Percentiles rank a stretch among this genome's conserved stretches.
Conservation (phyloP, 2,888 invertebrate genomes). For the Sinodicranocentrus sp. region DNA sequence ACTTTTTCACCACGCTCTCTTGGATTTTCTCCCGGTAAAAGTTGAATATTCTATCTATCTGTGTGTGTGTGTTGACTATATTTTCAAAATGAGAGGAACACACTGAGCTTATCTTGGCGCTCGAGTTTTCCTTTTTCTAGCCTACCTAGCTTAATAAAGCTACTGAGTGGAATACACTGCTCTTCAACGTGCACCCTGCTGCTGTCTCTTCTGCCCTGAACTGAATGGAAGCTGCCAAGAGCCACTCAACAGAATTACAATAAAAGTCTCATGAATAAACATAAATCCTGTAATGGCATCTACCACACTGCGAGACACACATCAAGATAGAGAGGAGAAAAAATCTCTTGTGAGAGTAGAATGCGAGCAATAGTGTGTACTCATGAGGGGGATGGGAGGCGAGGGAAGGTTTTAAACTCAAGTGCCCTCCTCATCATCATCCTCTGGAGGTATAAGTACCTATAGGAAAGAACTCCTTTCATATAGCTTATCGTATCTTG, state of each 20-base stretch:
- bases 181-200: conserved; percentile 24
- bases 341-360: conserved; percentile 5
- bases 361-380: too few relatives aligned
- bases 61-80: too few relatives aligned
- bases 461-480: too few relatives aligned
- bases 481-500: too few relatives aligned
- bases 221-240: conserved; percentile 30
- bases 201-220: neutral
- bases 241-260: conserved; percentile 65
- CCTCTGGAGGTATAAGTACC: too few relatives aligned
- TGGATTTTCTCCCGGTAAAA: conserved; percentile 1
- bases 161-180: neutral
- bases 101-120: neutral
- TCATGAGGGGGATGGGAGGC: too few relatives aligned
- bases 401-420: neutral
- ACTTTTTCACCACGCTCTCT: conserved; percentile 20
- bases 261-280: conserved; percentile 67
- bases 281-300: conserved; percentile 67
- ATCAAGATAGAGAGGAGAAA: conserved; percentile 22
- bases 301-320: conserved; percentile 44
- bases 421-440: neutral
- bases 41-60: too few relatives aligned
- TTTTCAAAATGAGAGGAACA: neutral
- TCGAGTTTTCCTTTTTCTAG: neutral
- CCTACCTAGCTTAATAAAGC: conserved; percentile 19